A percentile compares a stretch with the other conserved stretches of the same genome.
phyloP scores from a whole-genome alignment of 2,888 invertebrate genomes.

The Osmoderma eremita region DNA sequence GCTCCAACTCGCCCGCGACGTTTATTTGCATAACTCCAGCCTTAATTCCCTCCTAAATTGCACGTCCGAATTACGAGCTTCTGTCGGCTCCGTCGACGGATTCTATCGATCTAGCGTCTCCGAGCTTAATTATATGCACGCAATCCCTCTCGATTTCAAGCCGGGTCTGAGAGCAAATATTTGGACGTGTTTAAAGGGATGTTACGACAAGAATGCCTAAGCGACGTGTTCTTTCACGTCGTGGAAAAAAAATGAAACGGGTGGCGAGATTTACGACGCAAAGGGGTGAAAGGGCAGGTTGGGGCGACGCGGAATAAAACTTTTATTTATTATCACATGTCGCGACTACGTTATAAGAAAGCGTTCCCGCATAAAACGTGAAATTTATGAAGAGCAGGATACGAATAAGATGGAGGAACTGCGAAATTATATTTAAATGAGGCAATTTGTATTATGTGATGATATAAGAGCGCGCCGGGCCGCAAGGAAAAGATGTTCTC shows the following conservation, averaged over 20 bases:
- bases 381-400: conserved; percentile 11
- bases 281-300: neutral
- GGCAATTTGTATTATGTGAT: conserved; percentile 14
- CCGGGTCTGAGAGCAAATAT: conserved; percentile 10
- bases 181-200: neutral
- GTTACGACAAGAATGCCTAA: conserved; percentile 9
- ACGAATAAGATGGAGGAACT: neutral
- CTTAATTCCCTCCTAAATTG: conserved; percentile 28
- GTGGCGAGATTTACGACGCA: neutral
- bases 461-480: neutral
- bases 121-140: conserved; percentile 16
- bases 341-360: neutral
- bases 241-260: conserved; percentile 1
- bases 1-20: neutral
- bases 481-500: neutral
- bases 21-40: conserved; percentile 23
- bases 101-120: neutral
- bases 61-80: conserved; percentile 22
- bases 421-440: conserved; percentile 21
- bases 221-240: neutral
- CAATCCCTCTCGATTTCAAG: too few species aligned
- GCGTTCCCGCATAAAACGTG: neutral
- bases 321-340: conserved; percentile 28
- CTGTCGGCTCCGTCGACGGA: neutral
- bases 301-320: neutral